These are phyloP conservation scores for Dexiosoma caninum DNA, from an alignment of 2,888 invertebrate species.

Conservation along the genomic window DNA sequence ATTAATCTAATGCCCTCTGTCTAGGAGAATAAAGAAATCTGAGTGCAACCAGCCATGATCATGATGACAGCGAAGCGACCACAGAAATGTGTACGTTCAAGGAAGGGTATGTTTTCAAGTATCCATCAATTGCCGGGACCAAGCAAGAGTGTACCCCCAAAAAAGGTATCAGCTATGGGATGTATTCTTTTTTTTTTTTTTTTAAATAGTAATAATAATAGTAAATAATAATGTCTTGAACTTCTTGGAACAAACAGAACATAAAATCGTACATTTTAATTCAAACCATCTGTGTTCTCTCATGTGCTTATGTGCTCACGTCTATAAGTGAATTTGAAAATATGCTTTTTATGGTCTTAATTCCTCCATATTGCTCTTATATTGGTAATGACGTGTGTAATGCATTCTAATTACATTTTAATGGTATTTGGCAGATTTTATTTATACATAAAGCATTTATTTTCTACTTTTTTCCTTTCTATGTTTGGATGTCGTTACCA, in stretches of 20 bases:
- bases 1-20: too few species aligned
- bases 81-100: too few species aligned
- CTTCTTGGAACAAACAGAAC: neutral
- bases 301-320: neutral
- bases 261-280: neutral
- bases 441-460: neutral
- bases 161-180: too few species aligned
- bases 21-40: too few species aligned
- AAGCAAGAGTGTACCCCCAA: too few species aligned
- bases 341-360: neutral
- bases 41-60: too few species aligned
- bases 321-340: neutral
- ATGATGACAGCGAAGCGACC: too few species aligned
- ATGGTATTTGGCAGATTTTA: conserved; percentile 48
- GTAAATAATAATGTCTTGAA: neutral
- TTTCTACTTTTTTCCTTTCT: neutral
- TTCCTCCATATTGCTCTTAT: neutral
- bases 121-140: too few species aligned
- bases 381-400: conserved; percentile 50
- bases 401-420: conserved; percentile 57
- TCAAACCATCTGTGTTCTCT: too few species aligned
- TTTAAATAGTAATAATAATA: too few species aligned
- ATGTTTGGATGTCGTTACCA: neutral
- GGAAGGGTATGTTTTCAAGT: too few species aligned
- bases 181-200: too few species aligned